phyloP scores from a whole-genome alignment of 2,797 vertebrate genomes.

The Spatula versicolor region DNA sequence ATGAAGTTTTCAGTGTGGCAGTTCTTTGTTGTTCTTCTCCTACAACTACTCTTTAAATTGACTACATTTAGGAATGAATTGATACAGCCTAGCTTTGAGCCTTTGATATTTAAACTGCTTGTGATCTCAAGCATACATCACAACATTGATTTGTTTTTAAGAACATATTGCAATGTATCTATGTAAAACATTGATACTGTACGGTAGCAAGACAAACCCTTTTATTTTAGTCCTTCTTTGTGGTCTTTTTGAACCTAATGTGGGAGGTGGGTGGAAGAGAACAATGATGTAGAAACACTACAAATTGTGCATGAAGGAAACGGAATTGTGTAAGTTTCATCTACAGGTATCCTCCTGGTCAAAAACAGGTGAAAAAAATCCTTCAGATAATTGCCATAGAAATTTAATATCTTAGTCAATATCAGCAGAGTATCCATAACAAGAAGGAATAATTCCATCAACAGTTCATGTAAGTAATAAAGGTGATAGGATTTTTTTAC shows the following conservation, averaged over 20 bases:
- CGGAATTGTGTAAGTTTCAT: background rate
- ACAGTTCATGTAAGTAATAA: background rate
- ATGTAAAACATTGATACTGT: background rate
- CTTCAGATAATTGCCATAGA: background rate
- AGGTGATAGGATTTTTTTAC: background rate
- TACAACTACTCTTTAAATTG: background rate
- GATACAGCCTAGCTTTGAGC: background rate
- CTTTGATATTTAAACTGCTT: background rate
- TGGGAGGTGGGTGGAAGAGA: background rate
- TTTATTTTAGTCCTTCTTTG: background rate
- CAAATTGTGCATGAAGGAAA: background rate
- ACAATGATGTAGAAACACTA: background rate
- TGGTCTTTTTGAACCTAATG: background rate
- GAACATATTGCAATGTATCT: background rate
- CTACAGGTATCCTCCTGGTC: background rate
- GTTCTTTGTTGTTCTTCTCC: background rate
- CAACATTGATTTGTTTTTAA: background rate
- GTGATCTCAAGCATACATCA: background rate
- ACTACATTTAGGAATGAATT: background rate
- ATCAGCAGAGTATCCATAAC: background rate
- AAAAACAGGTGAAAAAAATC: background rate
- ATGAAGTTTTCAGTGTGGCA: background rate
- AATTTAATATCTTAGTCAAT: conserved; percentile 12
- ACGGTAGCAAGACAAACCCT: background rate
- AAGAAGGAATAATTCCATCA: background rate